These are phyloP conservation scores for Bruchidius siliquastri DNA, from an alignment of 2,888 invertebrate species.

Conservation along the genomic window DNA sequence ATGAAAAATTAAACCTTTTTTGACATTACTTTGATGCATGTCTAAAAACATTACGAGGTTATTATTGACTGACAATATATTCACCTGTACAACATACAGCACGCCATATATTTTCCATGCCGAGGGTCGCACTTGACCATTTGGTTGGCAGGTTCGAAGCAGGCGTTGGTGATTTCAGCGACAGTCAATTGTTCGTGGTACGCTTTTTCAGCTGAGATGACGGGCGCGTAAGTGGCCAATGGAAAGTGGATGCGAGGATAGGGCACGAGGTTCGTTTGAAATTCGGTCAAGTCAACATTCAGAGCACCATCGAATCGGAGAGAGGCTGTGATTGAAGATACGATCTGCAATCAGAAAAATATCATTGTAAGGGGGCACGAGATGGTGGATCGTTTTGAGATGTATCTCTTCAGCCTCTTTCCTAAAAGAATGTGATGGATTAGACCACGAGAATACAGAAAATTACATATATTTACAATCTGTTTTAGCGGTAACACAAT, in stretches of 20 bases:
- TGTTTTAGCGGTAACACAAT: too few species aligned
- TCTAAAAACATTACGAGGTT: too few species aligned
- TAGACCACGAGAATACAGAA: too few species aligned
- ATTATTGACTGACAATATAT: not conserved
- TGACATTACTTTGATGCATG: too few species aligned
- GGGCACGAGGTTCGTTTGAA: constrained; percentile 90
- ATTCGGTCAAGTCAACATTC: constrained; percentile 90
- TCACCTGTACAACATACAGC: constrained; percentile 83
- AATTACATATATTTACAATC: too few species aligned
- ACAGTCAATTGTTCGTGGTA: constrained; percentile 89
- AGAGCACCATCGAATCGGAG: constrained; percentile 88
- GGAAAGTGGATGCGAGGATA: constrained; percentile 96
- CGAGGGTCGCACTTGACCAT: constrained; percentile 91
- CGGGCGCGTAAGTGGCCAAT: constrained; percentile 84
- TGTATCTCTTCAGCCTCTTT: too few species aligned
- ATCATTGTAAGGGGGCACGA: too few species aligned
- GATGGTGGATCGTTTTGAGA: too few species aligned
- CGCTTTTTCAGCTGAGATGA: constrained; percentile 89
- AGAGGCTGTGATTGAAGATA: constrained; percentile 89
- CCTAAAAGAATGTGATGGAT: too few species aligned
- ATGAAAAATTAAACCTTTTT: too few species aligned
- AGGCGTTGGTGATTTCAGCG: constrained; percentile 89
- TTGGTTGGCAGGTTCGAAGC: constrained; percentile 92
- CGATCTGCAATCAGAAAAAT: constrained; percentile 63
- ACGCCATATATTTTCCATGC: constrained; percentile 90